Percentiles rank a stretch among this genome's conserved stretches.
Conservation (phyloP, 2,797 vertebrate genomes). For the Pangasius krempfi region DNA sequence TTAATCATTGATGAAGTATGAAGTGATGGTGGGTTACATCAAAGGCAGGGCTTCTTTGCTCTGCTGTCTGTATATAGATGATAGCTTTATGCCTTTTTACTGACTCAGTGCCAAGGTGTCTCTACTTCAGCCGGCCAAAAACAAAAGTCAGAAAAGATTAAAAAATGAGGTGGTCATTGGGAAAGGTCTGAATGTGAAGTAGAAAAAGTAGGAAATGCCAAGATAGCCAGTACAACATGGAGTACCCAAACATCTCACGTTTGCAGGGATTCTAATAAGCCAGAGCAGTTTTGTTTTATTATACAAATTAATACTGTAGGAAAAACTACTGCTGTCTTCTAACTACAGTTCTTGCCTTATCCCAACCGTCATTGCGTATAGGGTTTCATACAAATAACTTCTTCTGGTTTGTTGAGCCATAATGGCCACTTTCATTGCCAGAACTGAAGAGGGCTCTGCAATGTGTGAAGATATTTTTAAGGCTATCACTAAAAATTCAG, state of each 20-base stretch:
- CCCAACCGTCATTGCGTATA: not conserved
- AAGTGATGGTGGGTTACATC: not conserved
- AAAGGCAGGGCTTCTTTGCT: constrained; percentile 13
- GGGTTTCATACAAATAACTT: not conserved
- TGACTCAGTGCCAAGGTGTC: not conserved
- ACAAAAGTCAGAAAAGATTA: not conserved
- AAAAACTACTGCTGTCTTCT: not conserved
- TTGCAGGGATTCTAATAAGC: not conserved
- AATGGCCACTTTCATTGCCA: not conserved
- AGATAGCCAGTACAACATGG: not conserved
- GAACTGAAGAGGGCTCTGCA: not conserved
- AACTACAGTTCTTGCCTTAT: not conserved
- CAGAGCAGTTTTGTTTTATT: not conserved
- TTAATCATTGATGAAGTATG: constrained; percentile 22
- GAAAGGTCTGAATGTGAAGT: not conserved
- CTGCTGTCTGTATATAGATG: not conserved
- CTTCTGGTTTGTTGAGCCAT: not conserved
- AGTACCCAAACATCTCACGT: not conserved
- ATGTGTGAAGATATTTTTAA: not conserved
- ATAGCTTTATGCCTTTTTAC: not conserved
- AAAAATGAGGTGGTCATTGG: not conserved
- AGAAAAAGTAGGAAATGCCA: not conserved
- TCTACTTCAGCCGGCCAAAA: not conserved
- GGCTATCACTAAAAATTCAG: not conserved
- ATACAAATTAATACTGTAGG: not conserved